Evolutionary conservation across 2,797 vertebrate genomes (phyloP), one percentile per base, ranked within the genome.

Genomic region (Malurus splendens): DNA sequence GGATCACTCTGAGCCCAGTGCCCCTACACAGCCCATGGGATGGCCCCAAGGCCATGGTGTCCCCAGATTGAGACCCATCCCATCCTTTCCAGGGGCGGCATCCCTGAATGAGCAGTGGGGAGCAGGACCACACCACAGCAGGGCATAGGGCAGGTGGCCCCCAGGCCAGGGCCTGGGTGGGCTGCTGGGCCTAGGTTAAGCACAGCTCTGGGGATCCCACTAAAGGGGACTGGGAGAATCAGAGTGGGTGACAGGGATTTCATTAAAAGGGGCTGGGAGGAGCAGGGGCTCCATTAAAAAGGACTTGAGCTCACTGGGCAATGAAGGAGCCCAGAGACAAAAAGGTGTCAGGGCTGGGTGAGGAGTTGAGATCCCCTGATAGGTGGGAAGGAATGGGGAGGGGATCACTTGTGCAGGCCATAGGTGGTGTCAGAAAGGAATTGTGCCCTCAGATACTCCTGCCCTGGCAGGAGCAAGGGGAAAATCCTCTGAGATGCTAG

Each of bases 391-490:
- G 32, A 66, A 66, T 14, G 19, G 28, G 18, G 23, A 74, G 32
- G 18, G 13, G 22, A 82, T 65, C 51, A 36, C 17, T 48, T 51
- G 9, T 28, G 45, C 38, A 65, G 25, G 28, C 45, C 32, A 51
- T 17, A 13, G 32, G 11, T 45, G 28, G 16, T 20, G 32, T 32
- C 38, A 74, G 52, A 51, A 82, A 66, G 51, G 47, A 74, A 74
- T 15, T 28, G 15, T 0, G 0, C 12, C 42, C 27, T 57, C 2
- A 0, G 52, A 74, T 38, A 32, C 13, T 57, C 23, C 38, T 66
- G 38, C 38, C 4, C 0, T 19, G 45, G 57, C 27, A 44, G 4
- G 0, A 5, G 5, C 14, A 65, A 73, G 41, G 44, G 18, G 65
- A 73, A 38, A 51, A 57, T 50, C n/a, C 68, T 57, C n/a, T 73